Conservation (phyloP, 1,140 invertebrate species). For the Nephila pilipes region DNA sequence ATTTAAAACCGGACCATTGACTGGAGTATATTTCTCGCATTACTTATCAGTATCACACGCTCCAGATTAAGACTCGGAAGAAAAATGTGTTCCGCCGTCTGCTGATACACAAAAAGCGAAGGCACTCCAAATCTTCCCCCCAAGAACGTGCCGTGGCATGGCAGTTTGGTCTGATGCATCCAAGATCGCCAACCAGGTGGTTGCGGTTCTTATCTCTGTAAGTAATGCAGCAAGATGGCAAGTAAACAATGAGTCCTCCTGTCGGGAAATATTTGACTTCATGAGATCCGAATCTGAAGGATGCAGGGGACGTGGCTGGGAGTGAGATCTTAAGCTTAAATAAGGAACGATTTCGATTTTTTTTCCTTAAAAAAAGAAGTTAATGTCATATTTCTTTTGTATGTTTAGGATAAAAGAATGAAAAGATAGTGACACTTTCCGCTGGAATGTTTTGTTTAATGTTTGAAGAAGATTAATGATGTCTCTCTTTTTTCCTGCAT, state of each 20-base stretch:
- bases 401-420: not conserved
- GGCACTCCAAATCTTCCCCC: not conserved
- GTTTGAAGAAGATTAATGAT: not conserved
- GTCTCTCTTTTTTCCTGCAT: not conserved
- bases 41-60: not conserved
- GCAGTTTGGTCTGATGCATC: not conserved
- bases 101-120: too few relatives aligned
- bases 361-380: not conserved
- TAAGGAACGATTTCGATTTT: not conserved
- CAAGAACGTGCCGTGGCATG: constrained; percentile 3
- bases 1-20: not conserved
- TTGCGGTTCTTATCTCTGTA: not conserved
- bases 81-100: too few relatives aligned
- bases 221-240: constrained; percentile 43
- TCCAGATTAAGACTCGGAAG: not conserved
- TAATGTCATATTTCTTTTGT: not conserved
- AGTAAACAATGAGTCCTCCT: constrained; percentile 14
- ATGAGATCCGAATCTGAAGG: not conserved
- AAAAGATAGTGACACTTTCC: not conserved
- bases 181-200: not conserved
- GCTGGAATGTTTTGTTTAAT: not conserved
- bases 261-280: constrained; percentile 44
- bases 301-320: constrained; percentile 14
- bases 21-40: not conserved
- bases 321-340: constrained; percentile 18